A percentile compares a stretch with the other conserved stretches of the same genome.
These are phyloP conservation scores for Campoletis raptor DNA, from an alignment of 2,888 invertebrate genomes.

Conservation along the genomic window DNA sequence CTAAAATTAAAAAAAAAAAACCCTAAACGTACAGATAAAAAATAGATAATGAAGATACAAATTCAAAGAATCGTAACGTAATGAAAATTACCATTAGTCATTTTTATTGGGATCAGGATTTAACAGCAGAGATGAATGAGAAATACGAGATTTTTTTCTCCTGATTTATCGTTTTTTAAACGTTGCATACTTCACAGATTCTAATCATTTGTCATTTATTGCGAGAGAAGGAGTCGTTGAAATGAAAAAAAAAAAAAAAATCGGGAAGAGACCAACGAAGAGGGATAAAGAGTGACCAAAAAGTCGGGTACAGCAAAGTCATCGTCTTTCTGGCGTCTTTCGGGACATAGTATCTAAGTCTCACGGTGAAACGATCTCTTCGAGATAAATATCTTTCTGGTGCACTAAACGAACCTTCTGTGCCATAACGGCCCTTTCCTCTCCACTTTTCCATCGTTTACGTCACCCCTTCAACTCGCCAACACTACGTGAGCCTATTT, in stretches of 20 bases:
- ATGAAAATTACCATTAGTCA: background rate
- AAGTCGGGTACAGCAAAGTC: slow-evolving; percentile 46
- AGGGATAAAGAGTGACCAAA: slow-evolving; percentile 25
- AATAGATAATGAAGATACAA: background rate
- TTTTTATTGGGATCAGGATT: background rate
- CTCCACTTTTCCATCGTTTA: background rate
- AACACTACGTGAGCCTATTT: background rate
- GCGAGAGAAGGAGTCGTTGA: slow-evolving; percentile 28
- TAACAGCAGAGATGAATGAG: background rate
- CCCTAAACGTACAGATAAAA: background rate
- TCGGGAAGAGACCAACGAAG: background rate
- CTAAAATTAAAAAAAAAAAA: background rate
- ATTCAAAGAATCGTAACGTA: background rate
- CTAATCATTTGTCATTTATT: slow-evolving; percentile 13
- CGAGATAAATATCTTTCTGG: slow-evolving; percentile 60
- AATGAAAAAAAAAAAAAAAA: slow-evolving; percentile 9
- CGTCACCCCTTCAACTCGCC: background rate
- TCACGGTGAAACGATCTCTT: slow-evolving; percentile 53
- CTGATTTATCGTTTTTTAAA: background rate
- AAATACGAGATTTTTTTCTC: background rate
- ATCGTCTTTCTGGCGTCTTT: slow-evolving; percentile 52
- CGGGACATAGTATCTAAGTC: background rate
- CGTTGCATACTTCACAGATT: background rate
- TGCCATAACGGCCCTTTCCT: slow-evolving; percentile 27
- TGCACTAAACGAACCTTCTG: slow-evolving; percentile 32